A percentile compares a stretch with the other conserved stretches of the same genome.
These are phyloP conservation scores for Tetramorium simillimum DNA, from an alignment of 1,140 invertebrate species.

Conservation along the genomic window DNA sequence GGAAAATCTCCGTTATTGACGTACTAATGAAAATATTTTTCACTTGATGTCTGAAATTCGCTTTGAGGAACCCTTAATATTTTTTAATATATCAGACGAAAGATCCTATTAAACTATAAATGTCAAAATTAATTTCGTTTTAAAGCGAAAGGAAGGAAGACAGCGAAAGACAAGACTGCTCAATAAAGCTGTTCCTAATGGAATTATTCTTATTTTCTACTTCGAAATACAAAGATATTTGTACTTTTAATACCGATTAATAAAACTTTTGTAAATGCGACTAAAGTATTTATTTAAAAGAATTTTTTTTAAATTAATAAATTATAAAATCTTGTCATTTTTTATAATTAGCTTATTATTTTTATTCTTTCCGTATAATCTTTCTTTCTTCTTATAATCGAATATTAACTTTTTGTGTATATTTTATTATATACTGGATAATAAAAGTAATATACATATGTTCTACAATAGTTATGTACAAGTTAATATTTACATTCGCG, in stretches of 20 bases:
- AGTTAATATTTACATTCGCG: background rate
- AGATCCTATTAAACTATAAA: background rate
- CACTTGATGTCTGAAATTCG: background rate
- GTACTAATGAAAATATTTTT: background rate
- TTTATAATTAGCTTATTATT: background rate
- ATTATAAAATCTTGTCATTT: background rate
- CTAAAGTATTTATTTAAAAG: background rate
- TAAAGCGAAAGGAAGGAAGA: background rate
- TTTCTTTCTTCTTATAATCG: background rate
- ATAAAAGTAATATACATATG: no score
- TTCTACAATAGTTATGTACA: background rate
- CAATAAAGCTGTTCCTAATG: background rate
- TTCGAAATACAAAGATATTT: background rate
- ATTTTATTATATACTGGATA: background rate
- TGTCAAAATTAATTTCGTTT: background rate
- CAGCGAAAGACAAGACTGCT: background rate
- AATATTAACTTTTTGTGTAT: background rate
- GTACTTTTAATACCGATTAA: background rate
- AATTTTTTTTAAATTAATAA: background rate
- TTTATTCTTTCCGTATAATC: background rate
- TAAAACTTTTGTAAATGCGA: background rate
- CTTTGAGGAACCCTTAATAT: background rate
- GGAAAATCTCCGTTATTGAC: background rate
- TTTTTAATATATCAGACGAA: background rate
- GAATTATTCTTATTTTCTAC: slow-evolving; percentile 8